Base-by-base conservation (phyloP, 2,888 invertebrate species). In the Rapana venosa region DNA sequence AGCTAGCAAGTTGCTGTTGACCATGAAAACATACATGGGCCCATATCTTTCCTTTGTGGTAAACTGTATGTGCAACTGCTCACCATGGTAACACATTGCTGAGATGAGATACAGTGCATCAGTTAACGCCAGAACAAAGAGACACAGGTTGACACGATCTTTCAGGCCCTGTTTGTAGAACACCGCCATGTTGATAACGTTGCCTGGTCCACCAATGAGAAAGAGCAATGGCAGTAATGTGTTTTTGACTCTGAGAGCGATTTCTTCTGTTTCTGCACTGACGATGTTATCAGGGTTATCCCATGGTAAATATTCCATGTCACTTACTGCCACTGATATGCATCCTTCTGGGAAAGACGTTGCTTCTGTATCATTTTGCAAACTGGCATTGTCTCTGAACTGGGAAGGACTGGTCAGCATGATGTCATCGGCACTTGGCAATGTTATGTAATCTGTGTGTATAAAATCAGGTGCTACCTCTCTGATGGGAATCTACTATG, bases 151-250 rank as follows among this genome's bases (percentile, higher is more conserved):
- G 84, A 84, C 84, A 17, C 84, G 58, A 58, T 84, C 84, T 58
- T 30, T 56, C 6, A 84, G 84, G 36, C 84, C 84, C 30, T 87
- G 87, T 30, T 66, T 74, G 56, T 20, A 30, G 87, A 87, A 77
- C 77, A 87, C 87, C 87, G 84, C 84, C 84, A 84, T 84, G 84
- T 84, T 84, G 84, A 84, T 84, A 58, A 84, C 58, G 84, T 84
- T 84, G 2, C 30, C 58, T 56, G 84, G 84, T 17, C 84, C 84
- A n/a, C 84, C 84, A 84, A 58, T 84, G 58, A 84, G 84, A 58
- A 84, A 58, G 36, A 84, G 15, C 0, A 13, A 26, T 17, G 22
- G 11, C 13, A 47, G 26, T 1, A 84, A 0, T 20, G 17, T 36
- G 22, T 84, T 5, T 30, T 30, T 32, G 15, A 20, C n/a, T 56